Base-by-base conservation (phyloP, 2,888 invertebrate species). In the Synergus itoensis region DNA sequence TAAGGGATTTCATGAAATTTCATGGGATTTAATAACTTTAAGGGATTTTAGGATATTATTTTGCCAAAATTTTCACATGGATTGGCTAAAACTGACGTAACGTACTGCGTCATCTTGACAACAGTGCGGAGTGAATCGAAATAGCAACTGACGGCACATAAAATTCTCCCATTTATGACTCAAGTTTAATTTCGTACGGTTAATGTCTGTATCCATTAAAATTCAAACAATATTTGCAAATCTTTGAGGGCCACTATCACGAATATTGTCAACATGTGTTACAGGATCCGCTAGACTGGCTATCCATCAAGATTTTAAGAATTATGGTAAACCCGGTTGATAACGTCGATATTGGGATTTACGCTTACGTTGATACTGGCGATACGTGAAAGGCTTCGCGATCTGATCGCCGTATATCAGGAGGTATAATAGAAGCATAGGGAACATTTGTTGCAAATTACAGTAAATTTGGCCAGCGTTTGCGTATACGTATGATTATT, bases 311-410 rank as follows among this genome's bases (percentile, higher is more conserved):
- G 41, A 43, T 43, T 65, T 65, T 18, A 16, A 65, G 12, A 65
- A 65, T n/a, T n/a, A 65, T 65, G 11, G n/a, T 12, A 4, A 65
- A 43, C 41, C 18, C 12, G 43, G 18, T 28, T 14, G 45, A 67
- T 63, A 67, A 67, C 21, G 67, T 45, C 67, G 67, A 67, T 67
- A 67, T 21, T 5, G 14, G 45, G 41, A 45, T 67, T 67, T 67
- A 45, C 18, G 67, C 28, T 18, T 36, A 63, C 5, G 36, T 63
- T 67, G 67, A 67, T 67, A 67, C 21, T 1, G 43, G 21, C 8
- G 21, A 45, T 21, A 67, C 28, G 67, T 65, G 43, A 45, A 67
- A 67, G 67, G 67, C 43, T 43, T 45, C 11, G n/a, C 43, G 12
- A 67, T 28, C 45, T 67, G 67, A 67, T 67, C 45, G 45, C 18